Percentiles rank a stretch among this genome's conserved stretches.
Evolutionary conservation across 2,113 vertebrate genomes (phyloP).

Genomic region (Podilymbus podiceps): DNA sequence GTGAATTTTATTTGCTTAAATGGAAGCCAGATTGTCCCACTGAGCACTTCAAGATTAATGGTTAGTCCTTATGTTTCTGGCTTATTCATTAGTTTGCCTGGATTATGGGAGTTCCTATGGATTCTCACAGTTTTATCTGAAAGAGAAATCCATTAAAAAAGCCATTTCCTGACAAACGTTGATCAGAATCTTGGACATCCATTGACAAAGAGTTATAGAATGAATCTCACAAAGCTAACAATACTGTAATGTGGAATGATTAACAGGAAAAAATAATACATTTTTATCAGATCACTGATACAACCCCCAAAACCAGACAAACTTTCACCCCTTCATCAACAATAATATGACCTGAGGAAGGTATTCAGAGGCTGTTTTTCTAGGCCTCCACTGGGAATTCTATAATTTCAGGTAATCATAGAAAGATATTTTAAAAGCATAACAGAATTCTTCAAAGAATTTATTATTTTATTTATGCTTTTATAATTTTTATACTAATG

Average conservation of each 20-base stretch:
- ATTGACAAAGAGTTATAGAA: neutral
- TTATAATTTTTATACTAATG: neutral
- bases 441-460: neutral
- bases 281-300: neutral
- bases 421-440: neutral
- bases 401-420: neutral
- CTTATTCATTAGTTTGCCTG: neutral
- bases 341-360: neutral
- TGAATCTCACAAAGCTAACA: neutral
- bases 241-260: neutral
- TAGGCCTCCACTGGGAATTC: neutral
- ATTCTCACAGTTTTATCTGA: neutral
- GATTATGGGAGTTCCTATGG: neutral
- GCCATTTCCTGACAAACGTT: neutral
- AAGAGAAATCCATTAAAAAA: neutral
- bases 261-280: neutral
- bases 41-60: neutral
- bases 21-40: constrained; percentile 32
- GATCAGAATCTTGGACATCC: neutral
- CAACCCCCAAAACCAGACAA: neutral
- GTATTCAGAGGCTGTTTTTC: neutral
- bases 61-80: neutral
- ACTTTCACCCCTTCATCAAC: neutral
- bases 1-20: constrained; percentile 52
- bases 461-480: neutral